Base-by-base conservation (phyloP, 2,113 vertebrate species). In the Ahaetulla prasina region DNA sequence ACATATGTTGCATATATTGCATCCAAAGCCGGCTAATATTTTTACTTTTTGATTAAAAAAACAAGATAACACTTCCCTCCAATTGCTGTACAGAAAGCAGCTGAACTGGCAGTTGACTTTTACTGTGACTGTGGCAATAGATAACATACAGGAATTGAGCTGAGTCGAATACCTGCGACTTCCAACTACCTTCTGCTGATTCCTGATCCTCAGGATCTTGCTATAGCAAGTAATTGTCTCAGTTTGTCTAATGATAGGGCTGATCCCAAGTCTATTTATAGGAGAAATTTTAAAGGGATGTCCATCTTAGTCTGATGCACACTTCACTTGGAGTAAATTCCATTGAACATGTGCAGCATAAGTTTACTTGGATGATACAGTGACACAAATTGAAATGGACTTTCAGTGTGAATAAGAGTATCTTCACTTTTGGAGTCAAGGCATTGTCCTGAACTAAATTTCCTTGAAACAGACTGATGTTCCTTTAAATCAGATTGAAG, bases 201-300 rank as follows among this genome's bases (percentile, higher is more conserved):
- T 43, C 7, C 18, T 80, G 74, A 80, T 39, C 12, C 63, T 74
- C 63, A 35, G n/a, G 35, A 35, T 35, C 63, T 74, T 12, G n/a
- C n/a, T 74, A 16, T 35, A 18, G 14, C 8, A 80, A 22, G 35
- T 22, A 43, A 43, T 43, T 80, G 18, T 80, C 74, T 43, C 35
- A 22, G 18, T 80, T 43, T 35, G n/a, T 74, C 5, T 68, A 68
- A 35, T 35, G 8, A 35, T 43, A 80, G 74, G 35, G 35, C 35
- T 43, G 74, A 43, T 43, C 8, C 35, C 18, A 39, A 20, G 3
- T 43, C 35, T 23, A 43, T 57, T 74, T 16, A 92, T 93, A 92
- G 95, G 9, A 18, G 0, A 94, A 49, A 91, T 91, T 94, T 95
- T 88, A 93, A 60, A 84, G 22, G 60, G n/a, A 50, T 39, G 7